phyloP scores from a whole-genome alignment of 2,797 vertebrate genomes.

The Gastrophryne carolinensis region DNA sequence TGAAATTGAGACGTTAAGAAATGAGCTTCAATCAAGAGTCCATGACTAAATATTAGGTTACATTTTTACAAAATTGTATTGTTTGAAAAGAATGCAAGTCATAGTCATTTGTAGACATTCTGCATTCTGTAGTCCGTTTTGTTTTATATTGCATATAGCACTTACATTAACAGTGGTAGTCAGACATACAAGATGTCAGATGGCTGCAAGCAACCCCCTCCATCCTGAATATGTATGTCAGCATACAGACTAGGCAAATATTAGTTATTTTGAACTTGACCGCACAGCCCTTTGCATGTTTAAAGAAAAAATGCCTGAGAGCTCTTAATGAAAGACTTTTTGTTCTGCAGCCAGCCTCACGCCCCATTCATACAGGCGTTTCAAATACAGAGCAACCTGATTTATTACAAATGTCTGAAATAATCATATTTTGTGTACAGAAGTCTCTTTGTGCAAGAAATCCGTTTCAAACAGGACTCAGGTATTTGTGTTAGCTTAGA shows the following conservation, averaged over 20 bases:
- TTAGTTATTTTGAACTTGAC: constrained; percentile 61
- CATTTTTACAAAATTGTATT: too few species aligned
- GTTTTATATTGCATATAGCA: too few species aligned
- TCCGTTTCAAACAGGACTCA: constrained; percentile 50
- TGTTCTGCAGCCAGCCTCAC: constrained; percentile 56
- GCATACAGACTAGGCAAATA: constrained; percentile 56
- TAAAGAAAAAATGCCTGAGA: constrained; percentile 59
- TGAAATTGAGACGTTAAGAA: too few species aligned
- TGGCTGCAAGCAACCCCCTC: constrained; percentile 18
- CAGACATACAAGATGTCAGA: constrained; percentile 26
- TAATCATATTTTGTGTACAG: constrained; percentile 65
- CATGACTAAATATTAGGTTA: too few species aligned
- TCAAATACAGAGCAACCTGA: constrained; percentile 60
- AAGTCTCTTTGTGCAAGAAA: constrained; percentile 68
- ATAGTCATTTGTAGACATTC: too few species aligned
- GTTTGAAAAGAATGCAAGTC: too few species aligned
- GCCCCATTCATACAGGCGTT: constrained; percentile 62
- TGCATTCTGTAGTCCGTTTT: too few species aligned
- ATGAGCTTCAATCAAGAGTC: too few species aligned
- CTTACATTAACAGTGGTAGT: not conserved
- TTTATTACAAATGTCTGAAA: constrained; percentile 72
- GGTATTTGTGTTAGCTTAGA: constrained; percentile 48
- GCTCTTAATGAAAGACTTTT: constrained; percentile 68
- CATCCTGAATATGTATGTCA: constrained; percentile 54
- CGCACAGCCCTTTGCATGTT: constrained; percentile 52